Conservation (phyloP, 2,797 vertebrate species). For the Acanthurus tractus region DNA sequence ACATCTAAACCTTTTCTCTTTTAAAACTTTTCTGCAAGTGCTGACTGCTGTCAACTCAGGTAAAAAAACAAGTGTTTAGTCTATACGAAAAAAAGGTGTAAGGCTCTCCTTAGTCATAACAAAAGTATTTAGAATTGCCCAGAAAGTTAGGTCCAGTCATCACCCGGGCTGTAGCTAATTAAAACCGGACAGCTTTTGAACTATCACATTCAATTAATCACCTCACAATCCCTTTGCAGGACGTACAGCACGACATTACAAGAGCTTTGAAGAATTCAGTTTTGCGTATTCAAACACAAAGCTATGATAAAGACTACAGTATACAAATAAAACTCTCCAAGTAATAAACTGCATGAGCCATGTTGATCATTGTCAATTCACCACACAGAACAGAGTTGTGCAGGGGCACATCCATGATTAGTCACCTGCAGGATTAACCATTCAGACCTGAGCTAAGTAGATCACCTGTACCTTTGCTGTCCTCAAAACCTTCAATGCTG, state of each 20-base stretch:
- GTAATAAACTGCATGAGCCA: slow-evolving; percentile 15
- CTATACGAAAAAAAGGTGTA: neutral
- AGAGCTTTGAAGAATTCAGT: neutral
- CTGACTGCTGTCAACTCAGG: neutral
- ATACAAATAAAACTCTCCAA: slow-evolving; percentile 27
- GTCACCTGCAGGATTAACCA: slow-evolving; percentile 69
- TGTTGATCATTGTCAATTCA: slow-evolving; percentile 24
- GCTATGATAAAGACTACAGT: neutral
- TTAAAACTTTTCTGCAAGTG: neutral
- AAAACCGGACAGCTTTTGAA: slow-evolving; percentile 36
- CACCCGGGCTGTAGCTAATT: slow-evolving; percentile 25
- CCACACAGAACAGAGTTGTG: slow-evolving; percentile 33
- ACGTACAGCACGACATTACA: neutral
- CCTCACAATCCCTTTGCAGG: slow-evolving; percentile 29
- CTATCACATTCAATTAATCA: slow-evolving; percentile 49
- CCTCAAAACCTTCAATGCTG: slow-evolving; percentile 51
- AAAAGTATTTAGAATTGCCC: slow-evolving; percentile 18
- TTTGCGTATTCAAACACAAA: slow-evolving; percentile 3
- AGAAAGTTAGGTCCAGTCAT: neutral
- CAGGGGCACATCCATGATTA: slow-evolving; percentile 48
- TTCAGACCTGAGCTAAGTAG: slow-evolving; percentile 65
- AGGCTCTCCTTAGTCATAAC: neutral
- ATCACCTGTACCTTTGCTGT: slow-evolving; percentile 68
- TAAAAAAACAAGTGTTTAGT: slow-evolving; percentile 2
- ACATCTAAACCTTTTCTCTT: neutral